Evolutionary conservation across 2,113 vertebrate species (phyloP), one percentile per base, ranked within the genome.

Genomic region (Kryptolebias marmoratus): DNA sequence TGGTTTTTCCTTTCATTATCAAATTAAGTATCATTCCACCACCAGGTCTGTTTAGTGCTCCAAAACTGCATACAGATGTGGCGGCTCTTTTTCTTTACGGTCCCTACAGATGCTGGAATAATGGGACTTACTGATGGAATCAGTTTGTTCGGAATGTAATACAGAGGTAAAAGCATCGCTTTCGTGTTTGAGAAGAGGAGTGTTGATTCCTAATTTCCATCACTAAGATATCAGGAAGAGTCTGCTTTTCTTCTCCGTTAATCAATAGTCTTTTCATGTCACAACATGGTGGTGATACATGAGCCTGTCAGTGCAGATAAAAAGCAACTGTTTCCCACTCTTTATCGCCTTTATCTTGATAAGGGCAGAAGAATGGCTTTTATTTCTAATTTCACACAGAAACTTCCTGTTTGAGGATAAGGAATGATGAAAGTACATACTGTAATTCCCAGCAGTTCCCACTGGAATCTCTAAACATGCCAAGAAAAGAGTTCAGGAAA

Each of bases 1-100:
- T 87, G 79, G 81, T 90, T 84, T 87, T 87, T 88, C 83, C 84
- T 68, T 58, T 84, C 64, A 80, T 91, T 90, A 89, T 89, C 83
- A 76, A 79, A 88, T 87, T 59, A 83, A 36, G 39, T 42, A 72
- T 82, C 57, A 73, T 67, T 79, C 71, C 54, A 52, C 63, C 85
- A 80, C 77, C 82, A 74, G 80, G 75, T 81, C 80, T 89, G 84
- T 90, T 88, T 90, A 84, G 77, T 60, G 36, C 53, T 75, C 58
- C 3, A 45, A 75, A 89, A 91, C 84, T 89, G 82, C 57, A 30
- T 39, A 57, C 88, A 90, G 84, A 91, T 92, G 89, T 87, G 31
- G 31, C 69, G 12, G 27, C 32, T 65, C n/a, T 67, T 76, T 42
- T 64, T 22, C 53, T 80, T 56, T 27, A 39, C 5, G 54, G 75